Percentiles rank a stretch among this genome's conserved stretches.
These are phyloP conservation scores for Linyphia triangularis DNA, from an alignment of 2,888 invertebrate species.

Conservation along the genomic window DNA sequence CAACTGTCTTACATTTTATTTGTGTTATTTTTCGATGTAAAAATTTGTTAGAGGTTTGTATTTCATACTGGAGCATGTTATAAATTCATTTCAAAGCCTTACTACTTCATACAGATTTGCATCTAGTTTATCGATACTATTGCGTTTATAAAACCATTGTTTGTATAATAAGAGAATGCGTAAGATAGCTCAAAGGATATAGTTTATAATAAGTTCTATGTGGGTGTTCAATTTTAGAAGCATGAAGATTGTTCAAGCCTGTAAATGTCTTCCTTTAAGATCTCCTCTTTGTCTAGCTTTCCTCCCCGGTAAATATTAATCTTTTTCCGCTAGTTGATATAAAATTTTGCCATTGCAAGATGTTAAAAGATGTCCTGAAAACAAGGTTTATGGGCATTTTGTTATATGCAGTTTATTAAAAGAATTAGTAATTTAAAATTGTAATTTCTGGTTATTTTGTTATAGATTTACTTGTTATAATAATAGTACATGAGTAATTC, in stretches of 20 bases:
- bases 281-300: background rate
- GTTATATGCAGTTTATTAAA: background rate
- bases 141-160: too few relatives aligned
- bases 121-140: too few relatives aligned
- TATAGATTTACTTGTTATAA: background rate
- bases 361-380: background rate
- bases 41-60: too few relatives aligned
- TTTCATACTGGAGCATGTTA: too few relatives aligned
- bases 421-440: background rate
- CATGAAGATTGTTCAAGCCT: background rate
- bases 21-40: too few relatives aligned
- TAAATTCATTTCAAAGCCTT: too few relatives aligned
- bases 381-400: background rate
- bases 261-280: background rate
- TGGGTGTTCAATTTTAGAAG: slow-evolving; percentile 6
- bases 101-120: too few relatives aligned
- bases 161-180: background rate
- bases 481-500: background rate
- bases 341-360: background rate
- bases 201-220: slow-evolving; percentile 2
- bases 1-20: too few relatives aligned
- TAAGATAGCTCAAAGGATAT: background rate
- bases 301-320: background rate
- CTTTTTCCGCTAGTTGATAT: background rate
- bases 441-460: background rate